These are phyloP conservation scores for Thermophis baileyi DNA, from an alignment of 2,113 vertebrate genomes.

Conservation along the genomic window DNA sequence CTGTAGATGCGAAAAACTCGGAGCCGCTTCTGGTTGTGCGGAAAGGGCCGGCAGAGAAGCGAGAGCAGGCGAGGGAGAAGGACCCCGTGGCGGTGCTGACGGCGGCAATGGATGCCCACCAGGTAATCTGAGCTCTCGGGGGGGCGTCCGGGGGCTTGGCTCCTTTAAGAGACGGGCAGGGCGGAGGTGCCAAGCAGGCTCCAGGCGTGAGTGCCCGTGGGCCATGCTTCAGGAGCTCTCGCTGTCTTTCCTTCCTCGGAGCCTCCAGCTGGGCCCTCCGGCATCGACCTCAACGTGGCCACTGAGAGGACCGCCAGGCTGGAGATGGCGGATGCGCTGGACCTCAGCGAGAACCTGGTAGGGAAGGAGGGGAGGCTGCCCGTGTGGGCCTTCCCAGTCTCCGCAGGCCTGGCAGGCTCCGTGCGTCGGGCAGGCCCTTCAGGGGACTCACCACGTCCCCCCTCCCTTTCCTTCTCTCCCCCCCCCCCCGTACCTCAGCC, in stretches of 20 bases:
- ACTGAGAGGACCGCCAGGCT: slow-evolving; percentile 24
- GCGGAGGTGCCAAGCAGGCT: neutral
- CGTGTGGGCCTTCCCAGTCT: neutral
- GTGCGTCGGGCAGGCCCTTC: too few relatives aligned
- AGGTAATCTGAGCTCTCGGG: slow-evolving; percentile 21
- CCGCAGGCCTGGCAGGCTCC: neutral
- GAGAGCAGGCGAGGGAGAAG: slow-evolving; percentile 27
- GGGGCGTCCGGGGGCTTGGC: fast-evolving
- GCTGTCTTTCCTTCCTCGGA: slow-evolving; percentile 26
- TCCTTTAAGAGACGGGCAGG: neutral
- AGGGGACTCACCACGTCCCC: too few relatives aligned
- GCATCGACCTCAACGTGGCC: fast-evolving
- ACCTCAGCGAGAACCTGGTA: slow-evolving; percentile 75
- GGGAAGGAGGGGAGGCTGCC: neutral
- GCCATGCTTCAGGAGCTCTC: neutral
- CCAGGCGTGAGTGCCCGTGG: fast-evolving
- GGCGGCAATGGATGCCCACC: neutral
- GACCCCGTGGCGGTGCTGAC: fast-evolving
- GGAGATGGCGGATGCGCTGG: slow-evolving; percentile 52
- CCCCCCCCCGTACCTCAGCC: slow-evolving; percentile 69
- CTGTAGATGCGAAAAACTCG: slow-evolving; percentile 27
- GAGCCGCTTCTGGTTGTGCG: slow-evolving; percentile 41
- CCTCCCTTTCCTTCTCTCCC: neutral
- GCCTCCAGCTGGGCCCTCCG: slow-evolving; percentile 19
- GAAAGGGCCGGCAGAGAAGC: slow-evolving; percentile 41